Conservation (phyloP, 1,140 invertebrate species). For the Yoshiicerus persimilis region DNA sequence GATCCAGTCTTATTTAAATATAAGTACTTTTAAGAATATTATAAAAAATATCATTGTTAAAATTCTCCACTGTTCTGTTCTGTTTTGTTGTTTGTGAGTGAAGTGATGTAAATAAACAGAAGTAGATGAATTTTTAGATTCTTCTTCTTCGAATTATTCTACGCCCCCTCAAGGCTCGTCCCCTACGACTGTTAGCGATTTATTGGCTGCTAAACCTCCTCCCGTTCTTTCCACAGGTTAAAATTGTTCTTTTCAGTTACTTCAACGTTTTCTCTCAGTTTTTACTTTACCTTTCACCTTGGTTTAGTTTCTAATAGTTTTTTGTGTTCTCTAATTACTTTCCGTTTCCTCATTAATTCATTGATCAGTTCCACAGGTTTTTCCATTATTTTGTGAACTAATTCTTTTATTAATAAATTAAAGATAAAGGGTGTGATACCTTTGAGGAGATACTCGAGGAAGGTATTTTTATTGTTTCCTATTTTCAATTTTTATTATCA, state of each 20-base stretch:
- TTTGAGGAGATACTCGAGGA: neutral
- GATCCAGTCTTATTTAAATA: neutral
- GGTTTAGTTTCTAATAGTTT: neutral
- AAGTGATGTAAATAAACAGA: constrained; percentile 14
- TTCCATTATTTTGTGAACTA: neutral
- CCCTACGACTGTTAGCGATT: constrained; percentile 11
- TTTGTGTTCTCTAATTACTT: neutral
- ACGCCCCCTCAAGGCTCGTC: constrained; percentile 16
- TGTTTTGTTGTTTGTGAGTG: neutral
- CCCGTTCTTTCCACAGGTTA: constrained; percentile 21
- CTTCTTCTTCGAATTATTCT: constrained; percentile 22
- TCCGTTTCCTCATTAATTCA: neutral
- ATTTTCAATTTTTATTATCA: neutral
- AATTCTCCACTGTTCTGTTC: neutral
- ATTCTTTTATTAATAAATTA: neutral
- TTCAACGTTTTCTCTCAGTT: neutral
- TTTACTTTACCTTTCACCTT: neutral
- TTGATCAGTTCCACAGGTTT: neutral
- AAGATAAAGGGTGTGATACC: constrained; percentile 13
- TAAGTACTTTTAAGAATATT: neutral
- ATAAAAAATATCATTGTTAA: neutral
- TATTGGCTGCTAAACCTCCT: constrained; percentile 15
- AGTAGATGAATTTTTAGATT: constrained; percentile 23
- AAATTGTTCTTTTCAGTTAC: neutral
- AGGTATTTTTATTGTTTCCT: neutral